Evolutionary conservation across 2,888 invertebrate genomes (phyloP).

Genomic region (Trachelus tabidus): DNA sequence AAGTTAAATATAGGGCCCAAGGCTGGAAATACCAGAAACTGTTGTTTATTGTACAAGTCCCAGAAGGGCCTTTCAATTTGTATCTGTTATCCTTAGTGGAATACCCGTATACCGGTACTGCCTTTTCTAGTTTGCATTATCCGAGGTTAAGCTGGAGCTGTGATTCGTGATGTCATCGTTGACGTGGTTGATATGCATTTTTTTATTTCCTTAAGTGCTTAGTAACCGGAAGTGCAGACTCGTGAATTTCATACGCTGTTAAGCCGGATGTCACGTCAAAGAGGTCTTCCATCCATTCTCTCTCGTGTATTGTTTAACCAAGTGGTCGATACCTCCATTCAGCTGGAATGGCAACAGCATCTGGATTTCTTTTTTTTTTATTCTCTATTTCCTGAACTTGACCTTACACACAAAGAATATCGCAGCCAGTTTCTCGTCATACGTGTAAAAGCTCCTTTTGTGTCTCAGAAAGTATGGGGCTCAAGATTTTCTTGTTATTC

Average conservation of each 20-base stretch:
- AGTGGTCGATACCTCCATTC: background rate
- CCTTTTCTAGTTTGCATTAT: too few relatives aligned
- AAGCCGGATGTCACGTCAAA: background rate
- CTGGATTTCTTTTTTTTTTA: slow-evolving; percentile 24
- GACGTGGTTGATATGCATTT: background rate
- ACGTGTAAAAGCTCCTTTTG: background rate
- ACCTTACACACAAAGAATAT: background rate
- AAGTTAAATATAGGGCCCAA: too few relatives aligned
- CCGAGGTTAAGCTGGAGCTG: too few relatives aligned
- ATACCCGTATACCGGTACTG: too few relatives aligned
- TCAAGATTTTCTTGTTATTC: too few relatives aligned
- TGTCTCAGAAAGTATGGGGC: too few relatives aligned
- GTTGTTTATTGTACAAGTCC: too few relatives aligned
- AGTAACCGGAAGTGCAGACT: background rate
- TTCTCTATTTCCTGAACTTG: slow-evolving; percentile 38
- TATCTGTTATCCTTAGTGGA: too few relatives aligned
- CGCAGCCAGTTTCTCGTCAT: background rate
- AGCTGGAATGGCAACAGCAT: background rate
- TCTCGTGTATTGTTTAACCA: background rate
- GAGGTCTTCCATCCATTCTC: background rate
- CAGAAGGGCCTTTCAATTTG: too few relatives aligned
- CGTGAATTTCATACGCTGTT: background rate
- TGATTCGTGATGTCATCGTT: background rate
- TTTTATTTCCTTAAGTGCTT: background rate
- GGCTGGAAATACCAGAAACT: too few relatives aligned